These are phyloP conservation scores for Elaeidobius kamerunicus DNA, from an alignment of 2,888 invertebrate species.

Conservation along the genomic window DNA sequence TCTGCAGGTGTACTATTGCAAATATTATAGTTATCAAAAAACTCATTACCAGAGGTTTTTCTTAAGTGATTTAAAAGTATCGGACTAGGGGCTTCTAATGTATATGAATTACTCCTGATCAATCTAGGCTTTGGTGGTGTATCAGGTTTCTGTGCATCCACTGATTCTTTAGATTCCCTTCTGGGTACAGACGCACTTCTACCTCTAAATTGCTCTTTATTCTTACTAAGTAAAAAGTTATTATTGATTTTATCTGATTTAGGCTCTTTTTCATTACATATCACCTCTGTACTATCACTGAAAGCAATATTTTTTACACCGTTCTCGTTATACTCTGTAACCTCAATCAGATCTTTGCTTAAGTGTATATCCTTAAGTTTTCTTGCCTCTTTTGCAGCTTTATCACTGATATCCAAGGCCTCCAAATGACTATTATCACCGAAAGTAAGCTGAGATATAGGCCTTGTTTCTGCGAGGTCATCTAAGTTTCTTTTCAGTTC, in stretches of 20 bases:
- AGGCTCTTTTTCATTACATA: too few species aligned
- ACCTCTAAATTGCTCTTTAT: not conserved
- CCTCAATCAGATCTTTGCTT: slow-evolving; percentile 41
- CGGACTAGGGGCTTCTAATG: slow-evolving; percentile 73
- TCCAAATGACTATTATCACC: slow-evolving; percentile 31
- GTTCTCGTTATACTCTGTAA: slow-evolving; percentile 39
- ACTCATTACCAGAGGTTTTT: slow-evolving; percentile 39
- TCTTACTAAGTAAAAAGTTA: too few species aligned
- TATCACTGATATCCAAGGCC: slow-evolving; percentile 33
- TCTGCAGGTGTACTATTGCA: slow-evolving; percentile 33
- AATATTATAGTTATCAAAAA: slow-evolving; percentile 9
- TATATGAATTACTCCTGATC: slow-evolving; percentile 74
- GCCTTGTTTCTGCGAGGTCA: slow-evolving; percentile 32
- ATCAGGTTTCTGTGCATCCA: not conserved
- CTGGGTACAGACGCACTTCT: not conserved
- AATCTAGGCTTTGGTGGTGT: slow-evolving; percentile 50
- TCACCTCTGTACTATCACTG: too few species aligned
- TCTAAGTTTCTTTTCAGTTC: slow-evolving; percentile 45
- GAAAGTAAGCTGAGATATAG: slow-evolving; percentile 27
- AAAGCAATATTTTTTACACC: slow-evolving; percentile 35
- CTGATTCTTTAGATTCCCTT: not conserved
- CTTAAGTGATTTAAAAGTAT: slow-evolving; percentile 65
- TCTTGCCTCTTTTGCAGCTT: slow-evolving; percentile 1
- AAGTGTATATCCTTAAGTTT: slow-evolving; percentile 34
- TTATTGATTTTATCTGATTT: too few species aligned